These are phyloP conservation scores for Neomorphus geoffroyi DNA, from an alignment of 2,797 vertebrate genomes.

Conservation along the genomic window DNA sequence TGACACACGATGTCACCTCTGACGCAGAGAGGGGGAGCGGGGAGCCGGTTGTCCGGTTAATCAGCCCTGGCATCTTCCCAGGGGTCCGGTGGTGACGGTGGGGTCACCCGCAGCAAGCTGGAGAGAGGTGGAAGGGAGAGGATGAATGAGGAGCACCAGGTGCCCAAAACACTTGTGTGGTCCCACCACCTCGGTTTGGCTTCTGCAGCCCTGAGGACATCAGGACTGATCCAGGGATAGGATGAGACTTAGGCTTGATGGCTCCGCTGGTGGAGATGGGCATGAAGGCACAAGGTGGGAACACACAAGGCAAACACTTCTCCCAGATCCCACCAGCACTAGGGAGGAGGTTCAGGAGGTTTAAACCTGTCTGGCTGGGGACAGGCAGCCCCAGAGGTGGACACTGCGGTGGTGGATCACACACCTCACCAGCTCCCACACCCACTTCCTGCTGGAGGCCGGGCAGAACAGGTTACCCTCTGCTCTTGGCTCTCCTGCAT, in stretches of 20 bases:
- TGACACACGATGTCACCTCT: slow-evolving; percentile 91
- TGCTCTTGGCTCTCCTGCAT: neutral
- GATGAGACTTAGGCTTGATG: fast-evolving
- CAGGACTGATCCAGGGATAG: neutral
- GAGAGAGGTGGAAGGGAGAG: neutral
- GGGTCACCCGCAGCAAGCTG: neutral
- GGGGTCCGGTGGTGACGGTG: neutral
- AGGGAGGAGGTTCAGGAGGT: neutral
- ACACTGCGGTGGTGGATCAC: too few relatives aligned
- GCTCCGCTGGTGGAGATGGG: neutral
- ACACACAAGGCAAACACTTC: neutral
- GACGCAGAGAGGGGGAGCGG: slow-evolving; percentile 87
- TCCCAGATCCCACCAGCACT: fast-evolving
- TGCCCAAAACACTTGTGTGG: neutral
- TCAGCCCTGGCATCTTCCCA: slow-evolving; percentile 89
- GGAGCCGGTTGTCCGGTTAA: slow-evolving; percentile 82
- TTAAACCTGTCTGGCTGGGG: neutral
- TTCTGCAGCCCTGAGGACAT: neutral
- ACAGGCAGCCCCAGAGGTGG: neutral
- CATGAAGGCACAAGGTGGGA: neutral
- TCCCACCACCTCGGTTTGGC: neutral
- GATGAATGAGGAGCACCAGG: fast-evolving
- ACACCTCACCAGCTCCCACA: neutral
- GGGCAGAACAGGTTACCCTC: neutral
- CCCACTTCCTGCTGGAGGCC: neutral